Conservation (phyloP, 2,888 invertebrate genomes). For the Helleia helle region DNA sequence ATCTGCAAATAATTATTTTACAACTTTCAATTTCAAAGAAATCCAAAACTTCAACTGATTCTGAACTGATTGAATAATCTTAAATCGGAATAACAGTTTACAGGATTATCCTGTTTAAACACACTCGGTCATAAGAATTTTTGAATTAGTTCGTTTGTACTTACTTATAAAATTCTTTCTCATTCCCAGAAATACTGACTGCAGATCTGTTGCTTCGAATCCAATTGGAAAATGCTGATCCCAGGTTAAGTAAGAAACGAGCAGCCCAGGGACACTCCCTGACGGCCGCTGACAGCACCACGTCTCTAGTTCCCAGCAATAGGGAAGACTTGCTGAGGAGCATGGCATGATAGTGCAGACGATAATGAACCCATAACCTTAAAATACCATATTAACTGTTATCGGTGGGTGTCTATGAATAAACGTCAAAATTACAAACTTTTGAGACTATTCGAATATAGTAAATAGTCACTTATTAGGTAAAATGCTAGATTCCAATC, state of each 20-base stretch:
- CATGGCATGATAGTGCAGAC: slow-evolving; percentile 44
- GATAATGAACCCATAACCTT: slow-evolving; percentile 55
- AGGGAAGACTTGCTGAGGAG: slow-evolving; percentile 45
- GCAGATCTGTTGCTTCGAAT: slow-evolving; percentile 33
- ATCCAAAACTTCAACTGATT: too few species aligned
- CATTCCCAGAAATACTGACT: slow-evolving; percentile 20
- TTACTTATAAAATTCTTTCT: slow-evolving; percentile 28
- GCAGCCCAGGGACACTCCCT: slow-evolving; percentile 51
- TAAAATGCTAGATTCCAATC: too few species aligned
- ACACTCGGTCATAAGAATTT: too few species aligned
- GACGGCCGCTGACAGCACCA: slow-evolving; percentile 39
- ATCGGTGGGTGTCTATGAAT: background rate
- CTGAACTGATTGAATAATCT: background rate
- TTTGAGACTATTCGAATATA: too few species aligned
- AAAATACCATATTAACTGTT: background rate
- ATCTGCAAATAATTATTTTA: slow-evolving; percentile 34
- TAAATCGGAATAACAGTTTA: too few species aligned
- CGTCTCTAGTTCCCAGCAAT: slow-evolving; percentile 43
- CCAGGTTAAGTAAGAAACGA: slow-evolving; percentile 37
- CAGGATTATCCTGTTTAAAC: too few species aligned
- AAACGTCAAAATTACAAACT: slow-evolving; percentile 3
- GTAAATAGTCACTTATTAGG: too few species aligned
- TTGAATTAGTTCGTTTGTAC: background rate
- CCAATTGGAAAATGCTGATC: slow-evolving; percentile 44
- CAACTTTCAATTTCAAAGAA: too few species aligned